phyloP scores from a whole-genome alignment of 2,113 vertebrate genomes.

The Aegithalos caudatus region DNA sequence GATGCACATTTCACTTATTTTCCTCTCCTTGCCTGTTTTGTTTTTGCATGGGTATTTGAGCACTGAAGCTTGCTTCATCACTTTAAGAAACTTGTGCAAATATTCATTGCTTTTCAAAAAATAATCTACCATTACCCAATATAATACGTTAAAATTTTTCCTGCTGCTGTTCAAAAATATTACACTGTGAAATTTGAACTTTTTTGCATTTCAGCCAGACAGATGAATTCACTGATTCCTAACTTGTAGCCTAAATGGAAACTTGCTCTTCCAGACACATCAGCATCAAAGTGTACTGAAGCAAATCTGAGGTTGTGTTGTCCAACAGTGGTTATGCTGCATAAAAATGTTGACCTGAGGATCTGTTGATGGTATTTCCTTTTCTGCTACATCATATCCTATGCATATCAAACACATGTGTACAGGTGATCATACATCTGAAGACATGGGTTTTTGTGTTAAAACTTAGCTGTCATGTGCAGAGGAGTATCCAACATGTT shows the following conservation, averaged over 20 bases:
- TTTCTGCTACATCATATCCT: neutral
- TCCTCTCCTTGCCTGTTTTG: neutral
- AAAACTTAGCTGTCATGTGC: neutral
- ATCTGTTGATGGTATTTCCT: neutral
- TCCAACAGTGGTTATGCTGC: neutral
- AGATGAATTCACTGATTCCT: slow-evolving; percentile 44
- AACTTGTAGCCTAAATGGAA: neutral
- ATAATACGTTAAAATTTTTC: slow-evolving; percentile 24
- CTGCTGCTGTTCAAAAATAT: neutral
- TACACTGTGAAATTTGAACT: slow-evolving; percentile 38
- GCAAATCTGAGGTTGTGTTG: neutral
- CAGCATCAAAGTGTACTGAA: slow-evolving; percentile 16
- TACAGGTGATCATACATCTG: neutral
- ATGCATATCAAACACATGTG: neutral
- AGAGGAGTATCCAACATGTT: neutral
- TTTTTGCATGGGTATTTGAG: neutral
- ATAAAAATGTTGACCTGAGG: neutral
- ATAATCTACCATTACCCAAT: slow-evolving; percentile 13
- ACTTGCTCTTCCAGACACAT: slow-evolving; percentile 24
- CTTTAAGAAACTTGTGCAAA: slow-evolving; percentile 5
- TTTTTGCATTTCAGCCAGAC: slow-evolving; percentile 14
- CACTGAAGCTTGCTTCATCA: neutral
- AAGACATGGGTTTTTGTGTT: neutral
- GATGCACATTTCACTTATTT: neutral
- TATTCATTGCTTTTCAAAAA: slow-evolving; percentile 18